Evolutionary conservation across 2,113 vertebrate genomes (phyloP).

Genomic region (Python bivittatus): DNA sequence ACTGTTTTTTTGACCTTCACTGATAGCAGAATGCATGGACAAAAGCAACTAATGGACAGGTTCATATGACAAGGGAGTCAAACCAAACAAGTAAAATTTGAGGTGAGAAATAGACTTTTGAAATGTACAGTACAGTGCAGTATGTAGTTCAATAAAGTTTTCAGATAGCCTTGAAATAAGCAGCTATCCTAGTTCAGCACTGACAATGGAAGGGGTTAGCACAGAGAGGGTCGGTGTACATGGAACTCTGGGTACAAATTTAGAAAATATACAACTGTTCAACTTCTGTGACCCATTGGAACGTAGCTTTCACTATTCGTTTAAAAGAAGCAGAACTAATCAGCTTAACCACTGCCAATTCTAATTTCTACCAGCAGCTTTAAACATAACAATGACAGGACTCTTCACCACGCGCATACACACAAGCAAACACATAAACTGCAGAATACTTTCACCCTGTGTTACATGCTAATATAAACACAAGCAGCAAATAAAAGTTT

Average conservation of each 20-base stretch:
- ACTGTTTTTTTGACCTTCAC: too few species aligned
- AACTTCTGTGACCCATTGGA: background rate
- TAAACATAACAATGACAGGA: background rate
- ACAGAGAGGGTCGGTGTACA: background rate
- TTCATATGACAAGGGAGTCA: too few species aligned
- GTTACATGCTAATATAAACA: slow-evolving; percentile 46
- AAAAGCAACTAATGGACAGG: too few species aligned
- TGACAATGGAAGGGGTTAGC: too few species aligned
- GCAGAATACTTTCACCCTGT: slow-evolving; percentile 23
- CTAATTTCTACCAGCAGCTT: background rate
- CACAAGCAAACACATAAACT: background rate
- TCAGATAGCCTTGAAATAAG: background rate
- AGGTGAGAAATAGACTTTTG: background rate
- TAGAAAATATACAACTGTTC: background rate
- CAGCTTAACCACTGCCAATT: background rate
- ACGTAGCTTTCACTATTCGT: background rate
- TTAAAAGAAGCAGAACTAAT: background rate
- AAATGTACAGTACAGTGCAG: background rate
- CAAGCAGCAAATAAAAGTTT: slow-evolving; percentile 12
- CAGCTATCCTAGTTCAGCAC: background rate
- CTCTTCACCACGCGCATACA: background rate
- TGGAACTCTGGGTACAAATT: background rate
- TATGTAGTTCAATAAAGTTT: background rate
- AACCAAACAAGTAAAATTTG: too few species aligned
- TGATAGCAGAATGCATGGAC: too few species aligned